Percentiles rank a stretch among this genome's conserved stretches.
These are phyloP conservation scores for Dasysyrphus albostriatus DNA, from an alignment of 2,888 invertebrate genomes.

Conservation along the genomic window DNA sequence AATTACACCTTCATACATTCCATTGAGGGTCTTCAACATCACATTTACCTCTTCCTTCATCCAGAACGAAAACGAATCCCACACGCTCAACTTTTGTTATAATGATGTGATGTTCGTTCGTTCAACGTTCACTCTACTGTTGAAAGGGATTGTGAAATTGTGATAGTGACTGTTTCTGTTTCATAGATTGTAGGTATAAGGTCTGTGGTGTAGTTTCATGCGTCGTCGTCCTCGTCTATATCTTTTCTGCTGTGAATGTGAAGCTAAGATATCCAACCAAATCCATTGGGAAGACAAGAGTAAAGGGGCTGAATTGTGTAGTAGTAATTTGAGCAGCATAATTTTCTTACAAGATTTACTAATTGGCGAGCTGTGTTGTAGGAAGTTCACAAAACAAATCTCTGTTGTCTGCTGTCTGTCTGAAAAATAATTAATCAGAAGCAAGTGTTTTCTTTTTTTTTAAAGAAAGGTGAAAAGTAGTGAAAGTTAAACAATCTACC, in stretches of 20 bases:
- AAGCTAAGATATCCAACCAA: not conserved
- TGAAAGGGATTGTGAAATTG: conserved; percentile 14
- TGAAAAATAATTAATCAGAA: not conserved
- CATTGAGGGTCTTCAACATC: conserved; percentile 14
- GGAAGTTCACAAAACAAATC: conserved; percentile 3
- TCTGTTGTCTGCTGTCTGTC: conserved; percentile 1
- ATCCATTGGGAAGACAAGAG: not conserved
- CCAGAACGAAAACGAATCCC: conserved; percentile 25
- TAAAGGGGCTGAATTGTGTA: conserved; percentile 1
- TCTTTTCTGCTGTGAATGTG: not conserved
- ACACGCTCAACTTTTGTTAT: conserved; percentile 54
- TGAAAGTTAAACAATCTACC: too few species aligned
- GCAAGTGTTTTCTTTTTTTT: not conserved
- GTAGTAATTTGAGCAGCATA: conserved; percentile 32
- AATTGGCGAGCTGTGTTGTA: conserved; percentile 19
- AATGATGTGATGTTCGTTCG: conserved; percentile 63
- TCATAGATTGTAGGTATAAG: not conserved
- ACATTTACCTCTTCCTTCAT: conserved; percentile 23
- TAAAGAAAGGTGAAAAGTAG: not conserved
- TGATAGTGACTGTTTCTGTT: not conserved
- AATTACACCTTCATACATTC: conserved; percentile 49
- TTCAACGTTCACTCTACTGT: not conserved
- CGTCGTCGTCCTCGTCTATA: conserved; percentile 8
- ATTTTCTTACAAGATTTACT: conserved; percentile 32
- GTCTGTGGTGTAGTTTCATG: not conserved